Evolutionary conservation across 2,797 vertebrate genomes (phyloP).

Genomic region (Oryzias sinensis): DNA sequence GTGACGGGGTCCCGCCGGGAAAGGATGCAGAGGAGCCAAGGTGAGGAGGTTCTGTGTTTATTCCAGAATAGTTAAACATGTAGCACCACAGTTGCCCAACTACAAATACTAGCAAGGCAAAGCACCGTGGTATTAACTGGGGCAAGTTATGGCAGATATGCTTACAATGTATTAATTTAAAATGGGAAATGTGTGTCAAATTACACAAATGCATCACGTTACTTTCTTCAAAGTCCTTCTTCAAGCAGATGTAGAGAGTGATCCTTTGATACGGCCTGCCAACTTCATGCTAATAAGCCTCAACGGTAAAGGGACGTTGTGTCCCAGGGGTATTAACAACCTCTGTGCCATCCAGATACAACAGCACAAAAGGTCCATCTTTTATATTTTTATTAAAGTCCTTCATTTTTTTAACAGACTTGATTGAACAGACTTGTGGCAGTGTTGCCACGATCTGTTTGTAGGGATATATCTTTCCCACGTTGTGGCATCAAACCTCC

Average conservation of each 20-base stretch:
- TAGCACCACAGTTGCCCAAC: too few relatives aligned
- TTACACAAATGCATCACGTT: constrained; percentile 1
- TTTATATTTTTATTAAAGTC: not conserved
- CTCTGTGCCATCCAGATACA: too few relatives aligned
- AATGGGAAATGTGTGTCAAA: not conserved
- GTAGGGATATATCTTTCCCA: too few relatives aligned
- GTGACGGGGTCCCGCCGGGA: too few relatives aligned
- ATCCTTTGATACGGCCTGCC: constrained; percentile 10
- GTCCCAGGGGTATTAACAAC: constrained; percentile 8
- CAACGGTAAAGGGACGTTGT: constrained; percentile 4
- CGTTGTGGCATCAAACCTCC: not conserved
- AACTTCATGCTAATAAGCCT: not conserved
- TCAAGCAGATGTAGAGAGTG: not conserved
- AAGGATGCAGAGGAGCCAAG: too few relatives aligned
- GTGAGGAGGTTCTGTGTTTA: too few relatives aligned
- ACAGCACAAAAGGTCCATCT: not conserved
- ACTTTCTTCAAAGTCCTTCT: constrained; percentile 7
- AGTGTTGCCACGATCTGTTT: not conserved
- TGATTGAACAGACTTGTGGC: constrained; percentile 1
- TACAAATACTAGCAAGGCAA: too few relatives aligned
- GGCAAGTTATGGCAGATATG: too few relatives aligned
- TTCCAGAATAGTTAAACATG: too few relatives aligned
- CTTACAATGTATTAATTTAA: too few relatives aligned
- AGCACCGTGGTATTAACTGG: too few relatives aligned
- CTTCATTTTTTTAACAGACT: constrained; percentile 6